Conservation (phyloP, 2,113 vertebrate genomes). For the Manacus vitellinus region DNA sequence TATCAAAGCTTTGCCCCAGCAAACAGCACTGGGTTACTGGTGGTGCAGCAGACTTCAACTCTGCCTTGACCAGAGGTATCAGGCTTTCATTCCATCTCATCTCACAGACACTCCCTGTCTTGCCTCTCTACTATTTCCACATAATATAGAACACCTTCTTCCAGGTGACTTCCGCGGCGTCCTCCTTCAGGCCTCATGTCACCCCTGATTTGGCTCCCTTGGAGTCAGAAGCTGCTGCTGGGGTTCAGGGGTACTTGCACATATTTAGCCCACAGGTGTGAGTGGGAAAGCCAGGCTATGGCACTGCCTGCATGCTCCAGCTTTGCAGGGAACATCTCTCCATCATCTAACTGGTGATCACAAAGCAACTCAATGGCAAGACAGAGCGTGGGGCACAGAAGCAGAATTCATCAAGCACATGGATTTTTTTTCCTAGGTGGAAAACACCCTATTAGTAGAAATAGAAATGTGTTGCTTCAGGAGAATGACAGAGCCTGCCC, state of each 20-base stretch:
- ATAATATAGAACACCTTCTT: not conserved
- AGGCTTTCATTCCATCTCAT: not conserved
- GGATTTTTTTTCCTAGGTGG: not conserved
- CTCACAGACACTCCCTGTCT: not conserved
- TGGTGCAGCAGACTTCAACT: not conserved
- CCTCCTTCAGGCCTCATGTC: not conserved
- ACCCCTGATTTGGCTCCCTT: not conserved
- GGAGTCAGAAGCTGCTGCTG: not conserved
- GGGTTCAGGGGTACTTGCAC: not conserved
- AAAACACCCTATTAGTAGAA: not conserved
- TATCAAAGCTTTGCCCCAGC: not conserved
- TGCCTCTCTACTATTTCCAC: not conserved
- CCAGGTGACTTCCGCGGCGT: not conserved
- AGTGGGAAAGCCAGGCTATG: not conserved
- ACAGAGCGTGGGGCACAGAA: not conserved
- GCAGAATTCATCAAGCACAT: accelerated
- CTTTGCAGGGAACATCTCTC: not conserved
- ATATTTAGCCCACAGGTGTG: accelerated
- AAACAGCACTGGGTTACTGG: not conserved
- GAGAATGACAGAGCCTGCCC: not conserved
- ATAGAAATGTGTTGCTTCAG: not conserved
- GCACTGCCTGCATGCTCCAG: not conserved
- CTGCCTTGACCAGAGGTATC: not conserved
- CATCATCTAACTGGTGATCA: not conserved
- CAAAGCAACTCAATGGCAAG: not conserved